Percentiles rank a stretch among this genome's conserved stretches.
These are phyloP conservation scores for Saccopteryx leptura DNA, from an alignment of 2,113 vertebrate genomes.

Conservation along the genomic window DNA sequence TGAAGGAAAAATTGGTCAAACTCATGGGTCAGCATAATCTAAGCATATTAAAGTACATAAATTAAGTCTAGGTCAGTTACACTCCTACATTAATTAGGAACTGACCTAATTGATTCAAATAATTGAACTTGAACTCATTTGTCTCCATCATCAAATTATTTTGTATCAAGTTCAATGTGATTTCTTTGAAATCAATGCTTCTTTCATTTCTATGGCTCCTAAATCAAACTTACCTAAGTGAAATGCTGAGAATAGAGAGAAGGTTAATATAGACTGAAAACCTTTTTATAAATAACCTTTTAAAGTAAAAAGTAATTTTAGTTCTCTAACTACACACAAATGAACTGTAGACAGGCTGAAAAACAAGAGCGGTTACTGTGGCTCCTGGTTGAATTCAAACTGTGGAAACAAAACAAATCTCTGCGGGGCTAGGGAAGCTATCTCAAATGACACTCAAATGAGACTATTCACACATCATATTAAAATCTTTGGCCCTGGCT, in stretches of 20 bases:
- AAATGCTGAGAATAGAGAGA: not conserved
- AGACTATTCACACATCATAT: not conserved
- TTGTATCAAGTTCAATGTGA: not conserved
- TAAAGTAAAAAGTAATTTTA: constrained; percentile 32
- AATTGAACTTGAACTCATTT: not conserved
- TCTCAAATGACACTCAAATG: not conserved
- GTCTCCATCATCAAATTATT: not conserved
- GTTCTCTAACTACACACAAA: not conserved
- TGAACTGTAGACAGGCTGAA: not conserved
- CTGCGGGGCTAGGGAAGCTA: not conserved
- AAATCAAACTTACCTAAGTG: not conserved
- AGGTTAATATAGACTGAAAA: not conserved
- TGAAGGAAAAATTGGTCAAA: not conserved
- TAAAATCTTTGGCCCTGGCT: constrained; percentile 1
- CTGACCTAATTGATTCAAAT: not conserved
- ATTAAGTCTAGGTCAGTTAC: not conserved
- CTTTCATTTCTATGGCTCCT: not conserved
- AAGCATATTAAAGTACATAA: not conserved
- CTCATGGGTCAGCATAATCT: not conserved
- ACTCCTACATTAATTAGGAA: not conserved
- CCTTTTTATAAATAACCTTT: not conserved
- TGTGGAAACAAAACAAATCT: not conserved
- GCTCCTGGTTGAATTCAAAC: constrained; percentile 13
- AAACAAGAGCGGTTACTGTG: not conserved
- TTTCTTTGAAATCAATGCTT: not conserved